Evolutionary conservation across 2,113 vertebrate genomes (phyloP).

Genomic region (Poeciliopsis turrubarensis): DNA sequence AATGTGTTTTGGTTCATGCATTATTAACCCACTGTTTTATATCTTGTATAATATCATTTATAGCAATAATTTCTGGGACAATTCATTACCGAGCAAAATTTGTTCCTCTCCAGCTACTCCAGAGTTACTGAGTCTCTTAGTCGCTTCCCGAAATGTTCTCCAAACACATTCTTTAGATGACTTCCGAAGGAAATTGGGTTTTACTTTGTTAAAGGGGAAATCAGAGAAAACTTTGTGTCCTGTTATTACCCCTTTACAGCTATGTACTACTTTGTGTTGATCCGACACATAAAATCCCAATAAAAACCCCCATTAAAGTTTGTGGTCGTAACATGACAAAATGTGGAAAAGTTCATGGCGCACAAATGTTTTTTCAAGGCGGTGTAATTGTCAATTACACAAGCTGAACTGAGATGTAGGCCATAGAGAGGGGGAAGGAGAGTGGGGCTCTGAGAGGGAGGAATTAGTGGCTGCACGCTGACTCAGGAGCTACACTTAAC

Average conservation of each 20-base stretch:
- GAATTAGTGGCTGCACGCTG: constrained; percentile 67
- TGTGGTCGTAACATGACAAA: not conserved
- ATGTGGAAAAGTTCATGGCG: not conserved
- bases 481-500: constrained; percentile 67
- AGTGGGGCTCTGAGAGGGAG: not conserved
- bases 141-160: no score
- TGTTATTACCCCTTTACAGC: not conserved
- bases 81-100: no score
- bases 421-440: constrained; percentile 9
- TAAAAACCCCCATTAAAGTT: not conserved
- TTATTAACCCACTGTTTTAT: no score
- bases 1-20: no score
- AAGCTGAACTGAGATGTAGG: constrained; percentile 15
- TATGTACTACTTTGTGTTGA: not conserved
- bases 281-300: not conserved
- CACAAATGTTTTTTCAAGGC: not conserved
- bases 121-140: no score
- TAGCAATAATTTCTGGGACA: no score
- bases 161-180: not conserved
- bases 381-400: constrained; percentile 9
- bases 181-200: not conserved
- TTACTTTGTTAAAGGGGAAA: not conserved
- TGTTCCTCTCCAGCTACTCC: no score
- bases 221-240: not conserved
- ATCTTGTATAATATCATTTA: no score